Base-by-base conservation (phyloP, 1,140 invertebrate genomes). In the Polyergus mexicanus region DNA sequence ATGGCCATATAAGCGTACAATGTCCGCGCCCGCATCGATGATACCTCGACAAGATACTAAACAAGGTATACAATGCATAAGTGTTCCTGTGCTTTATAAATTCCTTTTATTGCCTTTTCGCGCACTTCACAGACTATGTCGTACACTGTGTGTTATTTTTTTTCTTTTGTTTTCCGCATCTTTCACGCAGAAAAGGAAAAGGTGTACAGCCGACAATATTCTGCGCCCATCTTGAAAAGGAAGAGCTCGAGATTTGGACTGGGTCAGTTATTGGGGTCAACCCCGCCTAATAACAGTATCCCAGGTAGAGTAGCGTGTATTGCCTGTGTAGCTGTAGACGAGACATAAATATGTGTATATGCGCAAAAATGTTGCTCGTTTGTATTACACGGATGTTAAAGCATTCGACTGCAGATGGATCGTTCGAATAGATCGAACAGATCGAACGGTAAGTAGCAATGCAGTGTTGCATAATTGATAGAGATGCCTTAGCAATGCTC, bases 1-100 rank as follows among this genome's bases (percentile, higher is more conserved):
- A 95, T 98, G 98, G 96, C 98, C 99, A 13, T 99, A 99, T 93
- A 98, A 99, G 94, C 96, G 99, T 75, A 98, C 98, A 65, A 98
- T 98, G 96, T 98, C 98, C 11, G 98, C 98, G 13, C 98, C 98
- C 0, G 97, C 98, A 32, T 97, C 97, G 56, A 97, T 98, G 96
- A 96, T 97, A 62, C 96, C 97, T 6, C 96, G 97, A 35, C 97
- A 98, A 91, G 97, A 98, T 84, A 97, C 96, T 16, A 97, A 98
- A 92, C 96, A 96, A 96, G 97, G 98, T 98, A 95, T 92, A 28
- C 13, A 19, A 6, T 13, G 5, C 0, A 68, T 74, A 62, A 25
- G 19, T 11, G 0, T 44, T 13, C 3, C 4, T 19, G 16, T 51
- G 28, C 10, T 63, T 65, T 32, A 22, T 3, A 16, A 11, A 25